Base-by-base conservation (phyloP, 2,113 vertebrate species). In the Pogona vitticeps region DNA sequence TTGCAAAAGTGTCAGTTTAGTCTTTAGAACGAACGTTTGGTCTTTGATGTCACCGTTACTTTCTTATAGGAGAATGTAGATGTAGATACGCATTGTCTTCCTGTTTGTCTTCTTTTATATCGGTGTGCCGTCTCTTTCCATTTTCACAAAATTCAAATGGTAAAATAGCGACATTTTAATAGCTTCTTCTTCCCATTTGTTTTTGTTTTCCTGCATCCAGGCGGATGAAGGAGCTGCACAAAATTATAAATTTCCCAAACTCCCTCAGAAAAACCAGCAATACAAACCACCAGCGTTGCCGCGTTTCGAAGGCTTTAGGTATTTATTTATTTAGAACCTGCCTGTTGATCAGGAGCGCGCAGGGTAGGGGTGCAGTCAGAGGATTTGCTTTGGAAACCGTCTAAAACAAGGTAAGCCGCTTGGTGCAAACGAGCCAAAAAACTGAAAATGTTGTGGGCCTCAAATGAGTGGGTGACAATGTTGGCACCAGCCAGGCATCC, bases 271-370 rank as follows among this genome's bases (percentile, higher is more conserved):
- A 76, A 73, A 0, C 12, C 3, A 84, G 40, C 63, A 81, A 42
- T 77, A 76, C 76, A 58, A 28, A n/a, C 89, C 80, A n/a, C 10
- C 2, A 28, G 42, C 73, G 76, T 0, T 7, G 28, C 33, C 71
- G 46, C 23, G 46, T 6, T 23, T 21, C 40, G 59, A 40, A 46
- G n/a, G n/a, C 65, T 81, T 33, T 40, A 88, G 91, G 91, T 92
- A 91, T 46, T 70, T 52, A 52, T 52, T 52, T 5, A 52, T 10
- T 52, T 52, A 52, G 46, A 52, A 52, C 46, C 10, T 52, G 5
- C 46, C 46, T 52, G 46, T n/a, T n/a, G n/a, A n/a, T n/a, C n/a
- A n/a, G n/a, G n/a, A n/a, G n/a, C 5, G 46, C 46, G 5, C 46
- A 52, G 46, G 46, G 46, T 10, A 52, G 46, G n/a, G 46, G 46